Base-by-base conservation (phyloP, 2,797 vertebrate species). In the Podargus strigoides region DNA sequence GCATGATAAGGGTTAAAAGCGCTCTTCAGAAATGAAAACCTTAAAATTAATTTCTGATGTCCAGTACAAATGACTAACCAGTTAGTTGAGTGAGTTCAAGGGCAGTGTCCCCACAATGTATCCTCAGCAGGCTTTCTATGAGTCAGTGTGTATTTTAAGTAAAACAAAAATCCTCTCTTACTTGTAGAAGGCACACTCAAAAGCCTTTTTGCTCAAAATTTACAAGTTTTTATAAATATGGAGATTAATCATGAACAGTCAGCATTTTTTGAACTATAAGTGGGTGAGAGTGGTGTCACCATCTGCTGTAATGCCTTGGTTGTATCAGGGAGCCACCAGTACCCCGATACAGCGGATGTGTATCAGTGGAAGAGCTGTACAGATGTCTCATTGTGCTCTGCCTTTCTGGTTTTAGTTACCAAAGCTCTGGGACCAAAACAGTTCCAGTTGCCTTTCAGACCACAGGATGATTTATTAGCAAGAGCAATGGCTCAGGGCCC, bases 401-500 rank as follows among this genome's bases (percentile, higher is more conserved):
- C 44, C 14, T 96, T 92, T 93, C 76, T 89, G 64, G 10, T 97
- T 97, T 80, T 78, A 99, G 99, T 99, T 95, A 98, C 98, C 96
- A 99, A 99, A 98, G 98, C 98, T 88, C 98, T 99, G 47, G 99
- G 99, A 87, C 98, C 99, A 32, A 99, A 99, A 97, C 98, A 98
- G 1, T 98, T 99, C 66, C 99, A 98, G 90, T 98, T 99, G 95
- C 99, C 99, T 19, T 99, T 99, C 94, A 98, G 99, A 95, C 98
- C 98, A 6, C 99, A 99, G 24, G 99, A 99, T 55, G 99, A 99
- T 93, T 97, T 99, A 49, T 96, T 99, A 56, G 99, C 99, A 80
- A 98, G 99, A 93, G 99, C 99, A 59, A 98, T 99, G 23, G 98
- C 99, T 77, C 99, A 99, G 76, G 99, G 99, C 89, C 99, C 99